Evolutionary conservation across 2,113 vertebrate genomes (phyloP).

Genomic region (Cepphus grylle): DNA sequence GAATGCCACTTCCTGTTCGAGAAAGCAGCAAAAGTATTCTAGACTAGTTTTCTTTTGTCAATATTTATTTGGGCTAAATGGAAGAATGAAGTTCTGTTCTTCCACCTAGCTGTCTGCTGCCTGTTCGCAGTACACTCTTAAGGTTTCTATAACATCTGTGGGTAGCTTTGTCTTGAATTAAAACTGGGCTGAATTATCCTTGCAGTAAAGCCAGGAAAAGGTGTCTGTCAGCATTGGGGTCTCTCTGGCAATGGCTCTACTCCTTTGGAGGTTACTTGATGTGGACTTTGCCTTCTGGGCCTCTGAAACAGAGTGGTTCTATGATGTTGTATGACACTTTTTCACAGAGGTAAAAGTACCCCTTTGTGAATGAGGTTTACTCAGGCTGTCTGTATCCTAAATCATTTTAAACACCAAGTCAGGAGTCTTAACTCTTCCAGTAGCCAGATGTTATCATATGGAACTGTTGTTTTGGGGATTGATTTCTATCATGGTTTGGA

Average conservation of each 20-base stretch:
- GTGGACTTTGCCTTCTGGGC: background rate
- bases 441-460: background rate
- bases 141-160: rapidly evolving
- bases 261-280: background rate
- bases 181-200: background rate
- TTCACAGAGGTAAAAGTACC: background rate
- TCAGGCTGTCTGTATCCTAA: background rate
- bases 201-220: background rate
- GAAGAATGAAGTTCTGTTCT: background rate
- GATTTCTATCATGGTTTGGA: background rate
- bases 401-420: background rate
- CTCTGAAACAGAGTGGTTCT: background rate
- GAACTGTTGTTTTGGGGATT: background rate
- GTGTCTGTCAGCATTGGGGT: background rate
- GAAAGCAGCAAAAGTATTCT: background rate
- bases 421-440: background rate
- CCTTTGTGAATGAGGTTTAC: background rate
- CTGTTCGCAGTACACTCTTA: background rate
- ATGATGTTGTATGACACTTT: background rate
- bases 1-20: background rate
- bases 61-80: background rate
- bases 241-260: background rate
- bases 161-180: background rate
- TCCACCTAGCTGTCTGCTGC: background rate
- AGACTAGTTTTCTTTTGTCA: background rate